These are phyloP conservation scores for Taeniopygia guttata DNA, from an alignment of 2,797 vertebrate species.

Conservation along the genomic window DNA sequence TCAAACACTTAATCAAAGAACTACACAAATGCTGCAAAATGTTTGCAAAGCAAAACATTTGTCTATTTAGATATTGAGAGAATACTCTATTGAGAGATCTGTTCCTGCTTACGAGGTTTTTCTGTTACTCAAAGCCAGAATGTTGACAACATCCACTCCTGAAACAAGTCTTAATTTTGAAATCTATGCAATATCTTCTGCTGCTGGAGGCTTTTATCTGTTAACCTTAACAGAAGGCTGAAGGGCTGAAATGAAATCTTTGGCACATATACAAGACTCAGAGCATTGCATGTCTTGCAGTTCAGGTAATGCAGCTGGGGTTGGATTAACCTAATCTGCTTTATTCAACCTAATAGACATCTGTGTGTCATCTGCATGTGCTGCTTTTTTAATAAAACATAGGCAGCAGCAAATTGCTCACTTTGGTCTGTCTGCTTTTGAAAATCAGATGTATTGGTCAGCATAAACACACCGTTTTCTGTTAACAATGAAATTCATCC, in stretches of 20 bases:
- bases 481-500: background rate
- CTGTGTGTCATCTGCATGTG: background rate
- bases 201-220: background rate
- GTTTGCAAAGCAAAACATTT: constrained; percentile 6
- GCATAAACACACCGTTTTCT: background rate
- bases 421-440: background rate
- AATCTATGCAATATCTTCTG: background rate
- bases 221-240: background rate
- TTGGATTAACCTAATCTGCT: background rate
- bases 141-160: background rate
- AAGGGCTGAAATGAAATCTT: background rate
- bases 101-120: background rate
- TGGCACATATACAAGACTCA: background rate
- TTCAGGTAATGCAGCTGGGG: background rate
- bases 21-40: background rate
- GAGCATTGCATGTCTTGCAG: background rate
- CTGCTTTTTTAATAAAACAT: background rate
- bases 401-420: background rate
- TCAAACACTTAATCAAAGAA: constrained; percentile 18
- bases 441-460: background rate
- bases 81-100: background rate
- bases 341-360: background rate
- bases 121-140: background rate
- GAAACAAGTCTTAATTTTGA: constrained; percentile 29
- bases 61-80: constrained; percentile 17